Percentiles rank a stretch among this genome's conserved stretches.
These are phyloP conservation scores for Todiramphus chloris DNA, from an alignment of 2,113 vertebrate genomes.

Conservation along the genomic window DNA sequence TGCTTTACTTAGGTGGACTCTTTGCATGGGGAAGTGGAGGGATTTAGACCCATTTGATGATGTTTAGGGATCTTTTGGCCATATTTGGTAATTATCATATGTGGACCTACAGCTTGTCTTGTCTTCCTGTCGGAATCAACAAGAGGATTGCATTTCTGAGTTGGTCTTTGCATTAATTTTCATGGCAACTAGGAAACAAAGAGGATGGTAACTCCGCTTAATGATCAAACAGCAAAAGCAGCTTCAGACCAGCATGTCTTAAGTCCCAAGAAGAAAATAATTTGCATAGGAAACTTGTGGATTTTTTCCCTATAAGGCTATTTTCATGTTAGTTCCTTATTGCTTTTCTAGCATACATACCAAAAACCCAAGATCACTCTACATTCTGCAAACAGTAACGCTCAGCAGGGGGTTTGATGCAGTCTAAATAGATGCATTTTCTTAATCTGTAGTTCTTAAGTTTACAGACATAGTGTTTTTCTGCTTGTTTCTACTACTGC, in stretches of 20 bases:
- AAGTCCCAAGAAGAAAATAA: neutral
- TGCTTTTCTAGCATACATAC: neutral
- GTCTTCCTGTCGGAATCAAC: neutral
- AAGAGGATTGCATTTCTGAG: neutral
- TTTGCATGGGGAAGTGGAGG: neutral
- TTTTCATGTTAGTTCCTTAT: neutral
- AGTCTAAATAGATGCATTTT: neutral
- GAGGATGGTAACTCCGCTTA: neutral
- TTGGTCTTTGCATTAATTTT: slow-evolving; percentile 49
- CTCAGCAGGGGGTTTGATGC: neutral
- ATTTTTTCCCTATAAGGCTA: neutral
- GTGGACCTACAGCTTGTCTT: neutral
- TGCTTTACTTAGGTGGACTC: neutral
- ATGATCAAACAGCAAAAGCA: neutral
- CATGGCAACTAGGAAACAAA: slow-evolving; percentile 37
- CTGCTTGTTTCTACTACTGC: neutral
- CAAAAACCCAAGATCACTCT: neutral
- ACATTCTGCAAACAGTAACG: neutral
- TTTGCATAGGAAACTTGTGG: neutral
- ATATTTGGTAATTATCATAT: slow-evolving; percentile 20
- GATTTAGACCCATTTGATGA: neutral
- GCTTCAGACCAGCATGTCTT: neutral
- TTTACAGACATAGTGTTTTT: neutral
- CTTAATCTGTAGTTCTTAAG: neutral
- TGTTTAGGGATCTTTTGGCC: neutral